phyloP scores from a whole-genome alignment of 2,113 vertebrate species.

The Cochlearius cochlearius region DNA sequence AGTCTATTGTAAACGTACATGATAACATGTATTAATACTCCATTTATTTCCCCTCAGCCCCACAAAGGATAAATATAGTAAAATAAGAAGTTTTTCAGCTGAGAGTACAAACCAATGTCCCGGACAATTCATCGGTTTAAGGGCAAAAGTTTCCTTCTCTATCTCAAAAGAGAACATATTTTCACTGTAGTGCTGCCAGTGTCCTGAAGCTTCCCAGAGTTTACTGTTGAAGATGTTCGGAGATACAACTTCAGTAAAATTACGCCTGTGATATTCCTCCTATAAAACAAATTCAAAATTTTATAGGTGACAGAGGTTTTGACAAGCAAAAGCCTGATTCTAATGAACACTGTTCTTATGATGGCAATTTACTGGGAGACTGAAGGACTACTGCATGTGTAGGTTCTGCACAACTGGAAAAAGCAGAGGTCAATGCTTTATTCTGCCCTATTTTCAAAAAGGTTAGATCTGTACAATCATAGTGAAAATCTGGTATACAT shows the following conservation, averaged over 20 bases:
- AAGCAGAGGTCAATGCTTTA: not conserved
- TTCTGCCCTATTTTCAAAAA: not conserved
- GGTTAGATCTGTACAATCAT: not conserved
- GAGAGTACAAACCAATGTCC: slow-evolving; percentile 87
- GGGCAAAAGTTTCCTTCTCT: slow-evolving; percentile 89
- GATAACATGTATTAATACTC: not conserved
- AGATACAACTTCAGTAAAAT: slow-evolving; percentile 90
- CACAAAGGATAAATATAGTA: not conserved
- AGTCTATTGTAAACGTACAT: not conserved
- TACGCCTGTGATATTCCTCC: slow-evolving; percentile 86
- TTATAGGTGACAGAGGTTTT: not conserved
- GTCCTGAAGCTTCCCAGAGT: slow-evolving; percentile 92
- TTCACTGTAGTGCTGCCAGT: slow-evolving; percentile 93
- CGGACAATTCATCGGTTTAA: slow-evolving; percentile 97
- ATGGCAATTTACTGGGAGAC: not conserved
- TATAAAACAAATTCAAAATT: slow-evolving; percentile 31
- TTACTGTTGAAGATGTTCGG: slow-evolving; percentile 92
- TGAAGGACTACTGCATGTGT: not conserved
- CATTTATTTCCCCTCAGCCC: not conserved
- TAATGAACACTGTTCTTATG: not conserved
- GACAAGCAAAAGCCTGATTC: not conserved
- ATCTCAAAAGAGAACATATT: slow-evolving; percentile 94
- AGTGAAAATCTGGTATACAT: not conserved
- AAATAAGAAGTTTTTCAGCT: not conserved
- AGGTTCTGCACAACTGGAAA: not conserved